These are phyloP conservation scores for Barnardius zonarius DNA, from an alignment of 2,113 vertebrate species.

Conservation along the genomic window DNA sequence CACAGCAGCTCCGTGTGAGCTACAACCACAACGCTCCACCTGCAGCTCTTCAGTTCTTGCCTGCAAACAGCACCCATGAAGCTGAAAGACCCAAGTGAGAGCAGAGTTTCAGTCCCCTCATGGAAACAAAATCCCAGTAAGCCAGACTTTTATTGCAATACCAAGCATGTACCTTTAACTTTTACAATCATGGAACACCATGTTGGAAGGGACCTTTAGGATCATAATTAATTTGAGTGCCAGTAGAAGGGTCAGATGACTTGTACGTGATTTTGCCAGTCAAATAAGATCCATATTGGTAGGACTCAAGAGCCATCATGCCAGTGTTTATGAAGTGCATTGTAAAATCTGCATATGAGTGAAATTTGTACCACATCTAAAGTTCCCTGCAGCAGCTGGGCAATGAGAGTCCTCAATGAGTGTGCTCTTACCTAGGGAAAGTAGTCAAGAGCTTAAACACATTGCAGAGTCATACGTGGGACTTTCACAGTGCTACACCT, in stretches of 20 bases:
- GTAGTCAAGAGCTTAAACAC: not conserved
- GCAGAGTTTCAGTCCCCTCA: not conserved
- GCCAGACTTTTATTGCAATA: not conserved
- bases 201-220: not conserved
- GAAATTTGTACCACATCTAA: not conserved
- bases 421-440: not conserved
- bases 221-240: not conserved
- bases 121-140: not conserved
- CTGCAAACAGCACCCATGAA: not conserved
- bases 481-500: not conserved
- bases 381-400: not conserved
- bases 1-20: not conserved
- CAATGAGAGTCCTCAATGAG: accelerated
- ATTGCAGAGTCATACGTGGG: not conserved
- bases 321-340: not conserved
- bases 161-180: not conserved
- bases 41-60: not conserved
- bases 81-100: not conserved
- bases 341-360: not conserved
- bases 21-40: not conserved
- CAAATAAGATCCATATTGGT: accelerated
- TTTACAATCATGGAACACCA: not conserved
- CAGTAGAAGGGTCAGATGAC: not conserved
- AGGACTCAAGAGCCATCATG: not conserved
- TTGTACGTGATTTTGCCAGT: not conserved